These are phyloP conservation scores for Porites australiensis DNA, from an alignment of 64 coral and sea anemone genomes.

Conservation along the genomic window DNA sequence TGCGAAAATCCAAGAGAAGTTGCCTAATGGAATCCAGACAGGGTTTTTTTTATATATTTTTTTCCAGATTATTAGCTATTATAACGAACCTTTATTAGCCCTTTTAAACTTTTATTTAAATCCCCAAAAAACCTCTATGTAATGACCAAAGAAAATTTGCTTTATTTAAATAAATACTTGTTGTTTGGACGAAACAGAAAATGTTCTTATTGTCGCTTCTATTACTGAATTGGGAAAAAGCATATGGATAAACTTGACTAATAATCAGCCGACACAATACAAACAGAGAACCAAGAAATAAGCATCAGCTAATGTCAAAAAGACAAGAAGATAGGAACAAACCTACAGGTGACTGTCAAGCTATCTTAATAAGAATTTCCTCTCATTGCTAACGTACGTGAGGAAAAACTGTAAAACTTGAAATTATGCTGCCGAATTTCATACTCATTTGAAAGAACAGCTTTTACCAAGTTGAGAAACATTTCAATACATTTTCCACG, in stretches of 20 bases:
- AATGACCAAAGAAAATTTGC: neutral
- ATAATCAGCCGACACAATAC: neutral
- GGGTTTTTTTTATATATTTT: no score
- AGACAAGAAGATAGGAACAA: neutral
- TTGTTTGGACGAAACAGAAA: constrained; percentile 16
- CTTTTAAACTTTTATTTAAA: neutral
- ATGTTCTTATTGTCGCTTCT: neutral
- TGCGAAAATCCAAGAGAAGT: no score
- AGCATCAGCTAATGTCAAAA: neutral
- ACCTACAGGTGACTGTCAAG: neutral
- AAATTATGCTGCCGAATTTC: no score
- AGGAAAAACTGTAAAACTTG: no score
- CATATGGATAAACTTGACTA: neutral
- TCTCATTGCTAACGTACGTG: neutral
- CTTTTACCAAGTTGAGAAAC: no score
- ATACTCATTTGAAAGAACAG: no score
- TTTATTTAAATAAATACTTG: neutral
- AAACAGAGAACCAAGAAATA: neutral
- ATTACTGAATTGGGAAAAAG: neutral
- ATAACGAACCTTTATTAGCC: no score
- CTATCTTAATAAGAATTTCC: neutral
- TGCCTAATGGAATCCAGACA: no score
- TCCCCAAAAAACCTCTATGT: neutral
- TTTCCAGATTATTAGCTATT: no score
- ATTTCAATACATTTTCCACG: no score